Evolutionary conservation across 2,888 invertebrate species (phyloP), one percentile per base, ranked within the genome.

Genomic region (Venusia cambrica): DNA sequence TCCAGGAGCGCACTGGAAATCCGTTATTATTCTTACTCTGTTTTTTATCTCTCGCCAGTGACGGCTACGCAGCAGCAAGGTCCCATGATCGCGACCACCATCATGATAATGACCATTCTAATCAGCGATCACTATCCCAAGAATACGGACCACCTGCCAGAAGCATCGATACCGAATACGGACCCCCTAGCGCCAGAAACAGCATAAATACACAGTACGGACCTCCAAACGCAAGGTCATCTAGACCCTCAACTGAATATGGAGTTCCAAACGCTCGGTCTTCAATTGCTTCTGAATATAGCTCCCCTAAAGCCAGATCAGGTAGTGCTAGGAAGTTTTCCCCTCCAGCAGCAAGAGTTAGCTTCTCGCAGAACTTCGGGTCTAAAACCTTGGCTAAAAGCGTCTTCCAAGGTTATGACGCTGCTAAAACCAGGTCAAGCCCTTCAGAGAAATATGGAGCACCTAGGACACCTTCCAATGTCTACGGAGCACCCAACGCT

Each of bases 401-500:
- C 25, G 7, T 36, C 4, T 35, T 47, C 9, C 39, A 41, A 14
- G 33, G 35, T 4, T 41, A 47, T 15, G 28, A 42, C 4, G 21
- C 29, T 2, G 68, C 63, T 17, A 22, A 22, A 4, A 6, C 22
- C 4, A 10, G 12, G 2, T 12, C 6, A 12, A 12, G 6, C 11
- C 22, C 2, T 11, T 22, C 22, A 4, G 8, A 19, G n/a, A 8
- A 32, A 1, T 36, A 40, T 14, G 10, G 16, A 1, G 19, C 10
- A 4, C 40, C 31, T 0, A 32, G 20, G 6, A 15, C 21, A 3
- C 24, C 16, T 3, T 62, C 65, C 4, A 59, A 64, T 24, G 61
- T 59, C 10, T 66, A 70, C 9, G 61, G 60, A 0, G 57, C 56
- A 1, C 66, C 67, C 5, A 59, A 39, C 21, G 27, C 52, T 2